phyloP scores from a whole-genome alignment of 2,113 vertebrate genomes.

The Nematolebias whitei region DNA sequence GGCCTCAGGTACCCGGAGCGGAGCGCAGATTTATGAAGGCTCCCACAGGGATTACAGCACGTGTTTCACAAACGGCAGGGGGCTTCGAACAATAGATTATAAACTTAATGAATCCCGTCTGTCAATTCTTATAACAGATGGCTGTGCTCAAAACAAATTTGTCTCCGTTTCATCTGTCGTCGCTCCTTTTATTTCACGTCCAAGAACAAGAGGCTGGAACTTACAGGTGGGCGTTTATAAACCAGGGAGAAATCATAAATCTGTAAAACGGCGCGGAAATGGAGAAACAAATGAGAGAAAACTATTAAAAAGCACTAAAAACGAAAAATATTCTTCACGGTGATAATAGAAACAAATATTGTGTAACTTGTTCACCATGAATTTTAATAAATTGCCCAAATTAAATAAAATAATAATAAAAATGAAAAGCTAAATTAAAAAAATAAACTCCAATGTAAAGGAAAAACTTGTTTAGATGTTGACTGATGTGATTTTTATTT shows the following conservation, averaged over 20 bases:
- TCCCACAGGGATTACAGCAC: conserved; percentile 61
- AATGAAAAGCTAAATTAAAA: too few species aligned
- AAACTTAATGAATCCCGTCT: conserved; percentile 64
- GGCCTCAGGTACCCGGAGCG: conserved; percentile 21
- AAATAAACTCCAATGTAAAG: not conserved
- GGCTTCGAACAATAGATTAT: conserved; percentile 41
- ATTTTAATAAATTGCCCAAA: not conserved
- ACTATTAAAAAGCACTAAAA: too few species aligned
- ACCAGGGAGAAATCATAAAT: not conserved
- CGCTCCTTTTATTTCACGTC: not conserved
- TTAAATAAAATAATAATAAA: too few species aligned
- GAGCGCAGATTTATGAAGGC: conserved; percentile 38
- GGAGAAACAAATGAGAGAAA: not conserved
- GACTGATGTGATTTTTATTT: too few species aligned
- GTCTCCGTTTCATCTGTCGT: conserved; percentile 6
- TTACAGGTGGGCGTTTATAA: not conserved
- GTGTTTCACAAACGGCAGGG: conserved; percentile 12
- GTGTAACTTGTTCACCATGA: not conserved
- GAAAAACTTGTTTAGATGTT: not conserved
- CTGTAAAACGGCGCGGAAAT: not conserved
- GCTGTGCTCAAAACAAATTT: conserved; percentile 49
- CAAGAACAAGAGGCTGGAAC: not conserved
- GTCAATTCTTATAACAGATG: conserved; percentile 43
- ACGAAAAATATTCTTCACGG: too few species aligned
- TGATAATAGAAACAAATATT: not conserved